These are phyloP conservation scores for Lepus americanus DNA, from an alignment of 2,113 vertebrate species.

Conservation along the genomic window DNA sequence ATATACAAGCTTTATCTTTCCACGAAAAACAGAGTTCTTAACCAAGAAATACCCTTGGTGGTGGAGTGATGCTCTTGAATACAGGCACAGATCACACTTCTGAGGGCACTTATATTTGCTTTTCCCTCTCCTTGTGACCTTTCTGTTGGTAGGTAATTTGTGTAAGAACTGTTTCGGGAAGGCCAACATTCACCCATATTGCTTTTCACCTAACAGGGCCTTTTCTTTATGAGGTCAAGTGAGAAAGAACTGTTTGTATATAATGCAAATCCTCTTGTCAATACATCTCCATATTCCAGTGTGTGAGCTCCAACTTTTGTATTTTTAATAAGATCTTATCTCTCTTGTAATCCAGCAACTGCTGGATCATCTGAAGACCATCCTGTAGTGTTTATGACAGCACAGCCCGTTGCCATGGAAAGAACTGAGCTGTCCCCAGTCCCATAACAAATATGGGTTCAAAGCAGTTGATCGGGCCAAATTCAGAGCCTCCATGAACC, in stretches of 20 bases:
- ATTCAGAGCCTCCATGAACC: slow-evolving; percentile 62
- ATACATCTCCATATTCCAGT: slow-evolving; percentile 19
- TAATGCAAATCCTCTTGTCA: slow-evolving; percentile 30
- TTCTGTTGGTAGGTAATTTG: not conserved
- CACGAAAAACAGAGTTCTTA: slow-evolving; percentile 26
- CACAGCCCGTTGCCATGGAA: slow-evolving; percentile 78
- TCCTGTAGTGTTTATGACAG: slow-evolving; percentile 75
- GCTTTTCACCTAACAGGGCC: not conserved
- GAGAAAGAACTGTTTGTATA: slow-evolving; percentile 53
- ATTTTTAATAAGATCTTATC: slow-evolving; percentile 73
- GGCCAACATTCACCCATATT: not conserved
- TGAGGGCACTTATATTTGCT: not conserved
- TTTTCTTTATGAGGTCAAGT: slow-evolving; percentile 42
- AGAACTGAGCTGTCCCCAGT: slow-evolving; percentile 63
- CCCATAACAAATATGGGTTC: slow-evolving; percentile 69
- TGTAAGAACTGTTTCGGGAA: slow-evolving; percentile 43
- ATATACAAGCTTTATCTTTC: slow-evolving; percentile 33
- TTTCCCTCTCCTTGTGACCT: not conserved
- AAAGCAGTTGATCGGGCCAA: slow-evolving; percentile 63
- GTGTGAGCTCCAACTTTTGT: slow-evolving; percentile 38
- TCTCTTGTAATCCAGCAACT: slow-evolving; percentile 54
- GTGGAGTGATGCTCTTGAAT: not conserved
- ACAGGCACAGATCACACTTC: not conserved
- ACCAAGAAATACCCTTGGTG: not conserved
- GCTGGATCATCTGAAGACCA: slow-evolving; percentile 65